Conservation (phyloP, 2,797 vertebrate species). For the Schizopygopsis malacanthus region DNA sequence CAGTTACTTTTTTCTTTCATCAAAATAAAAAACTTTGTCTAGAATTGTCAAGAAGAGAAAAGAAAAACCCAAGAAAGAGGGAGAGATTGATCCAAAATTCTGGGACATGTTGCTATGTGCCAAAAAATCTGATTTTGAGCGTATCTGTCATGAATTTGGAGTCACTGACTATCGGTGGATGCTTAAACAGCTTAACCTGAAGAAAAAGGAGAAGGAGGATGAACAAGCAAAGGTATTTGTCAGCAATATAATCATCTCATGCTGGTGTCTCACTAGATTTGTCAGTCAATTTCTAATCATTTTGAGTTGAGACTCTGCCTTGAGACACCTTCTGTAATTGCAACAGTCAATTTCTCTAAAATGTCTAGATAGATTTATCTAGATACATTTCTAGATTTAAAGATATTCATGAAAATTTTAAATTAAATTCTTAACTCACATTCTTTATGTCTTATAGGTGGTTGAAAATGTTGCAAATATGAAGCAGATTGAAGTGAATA, state of each 20-base stretch:
- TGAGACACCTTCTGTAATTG: background rate
- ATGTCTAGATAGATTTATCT: background rate
- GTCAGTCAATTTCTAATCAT: background rate
- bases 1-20: background rate
- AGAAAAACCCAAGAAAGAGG: conserved; percentile 73
- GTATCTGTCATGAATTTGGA: conserved; percentile 88
- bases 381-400: background rate
- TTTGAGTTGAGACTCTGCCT: background rate
- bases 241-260: background rate
- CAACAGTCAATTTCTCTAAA: background rate
- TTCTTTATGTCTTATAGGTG: conserved; percentile 72
- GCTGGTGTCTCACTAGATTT: background rate
- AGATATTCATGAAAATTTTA: background rate
- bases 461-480: conserved; percentile 78
- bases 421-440: background rate
- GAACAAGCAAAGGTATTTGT: conserved; percentile 82
- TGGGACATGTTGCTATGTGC: conserved; percentile 86
- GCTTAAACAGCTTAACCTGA: conserved; percentile 85
- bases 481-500: conserved; percentile 83
- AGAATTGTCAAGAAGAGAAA: conserved; percentile 72
- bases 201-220: conserved; percentile 81
- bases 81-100: conserved; percentile 82
- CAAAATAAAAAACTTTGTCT: background rate
- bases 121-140: conserved; percentile 87
- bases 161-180: conserved; percentile 89